phyloP scores from a whole-genome alignment of 2,113 vertebrate genomes.

The Peromyscus leucopus region DNA sequence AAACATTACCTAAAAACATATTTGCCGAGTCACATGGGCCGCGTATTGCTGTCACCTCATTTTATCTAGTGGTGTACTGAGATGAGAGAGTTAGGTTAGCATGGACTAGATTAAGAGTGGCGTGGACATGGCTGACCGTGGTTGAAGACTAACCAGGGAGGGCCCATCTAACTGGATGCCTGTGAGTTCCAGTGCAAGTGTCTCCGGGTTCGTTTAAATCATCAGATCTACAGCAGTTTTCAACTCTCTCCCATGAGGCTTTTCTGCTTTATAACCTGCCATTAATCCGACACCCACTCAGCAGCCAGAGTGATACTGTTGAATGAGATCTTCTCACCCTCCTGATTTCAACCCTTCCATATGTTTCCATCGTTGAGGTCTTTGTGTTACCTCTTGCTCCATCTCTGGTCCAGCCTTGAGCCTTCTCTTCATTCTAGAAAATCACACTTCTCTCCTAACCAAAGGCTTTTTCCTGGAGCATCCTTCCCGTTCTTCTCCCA shows the following conservation, averaged over 20 bases:
- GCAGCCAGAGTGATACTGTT: background rate
- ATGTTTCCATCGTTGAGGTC: background rate
- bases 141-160: background rate
- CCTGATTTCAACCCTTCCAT: background rate
- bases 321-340: background rate
- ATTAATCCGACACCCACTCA: background rate
- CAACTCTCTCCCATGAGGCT: background rate
- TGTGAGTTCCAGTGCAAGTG: background rate
- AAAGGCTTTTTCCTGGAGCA: background rate
- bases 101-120: background rate
- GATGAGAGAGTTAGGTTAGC: background rate
- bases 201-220: background rate
- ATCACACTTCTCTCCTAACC: background rate
- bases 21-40: background rate
- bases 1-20: background rate
- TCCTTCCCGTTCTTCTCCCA: background rate
- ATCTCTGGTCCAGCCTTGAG: background rate
- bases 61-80: background rate
- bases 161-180: background rate
- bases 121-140: background rate
- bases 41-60: background rate
- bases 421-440: conserved; percentile 37
- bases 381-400: background rate
- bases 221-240: background rate
- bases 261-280: background rate